phyloP scores from a whole-genome alignment of 2,797 vertebrate genomes.

The Muscicapa striata region DNA sequence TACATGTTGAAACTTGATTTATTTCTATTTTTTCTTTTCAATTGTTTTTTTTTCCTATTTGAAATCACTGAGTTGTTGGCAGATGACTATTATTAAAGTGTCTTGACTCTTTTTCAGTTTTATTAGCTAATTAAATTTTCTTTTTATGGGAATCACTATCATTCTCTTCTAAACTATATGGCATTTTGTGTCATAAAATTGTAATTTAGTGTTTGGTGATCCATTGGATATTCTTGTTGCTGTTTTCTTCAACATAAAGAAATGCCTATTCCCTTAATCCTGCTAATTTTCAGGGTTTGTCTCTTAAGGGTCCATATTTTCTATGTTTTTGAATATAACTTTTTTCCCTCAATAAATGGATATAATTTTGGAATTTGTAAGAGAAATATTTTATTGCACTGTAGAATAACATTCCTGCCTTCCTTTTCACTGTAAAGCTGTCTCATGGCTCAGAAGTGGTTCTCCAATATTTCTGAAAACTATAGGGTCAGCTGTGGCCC shows the following conservation, averaged over 20 bases:
- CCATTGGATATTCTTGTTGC: background rate
- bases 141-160: background rate
- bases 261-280: background rate
- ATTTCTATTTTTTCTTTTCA: background rate
- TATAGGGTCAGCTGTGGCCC: background rate
- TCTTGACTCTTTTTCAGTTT: background rate
- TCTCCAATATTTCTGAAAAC: background rate
- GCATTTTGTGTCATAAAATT: background rate
- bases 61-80: background rate
- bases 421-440: background rate
- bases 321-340: background rate
- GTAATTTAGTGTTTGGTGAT: background rate
- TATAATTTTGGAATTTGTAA: background rate
- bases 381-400: background rate
- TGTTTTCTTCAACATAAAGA: background rate
- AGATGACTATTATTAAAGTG: background rate
- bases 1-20: background rate
- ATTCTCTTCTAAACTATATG: background rate
- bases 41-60: background rate
- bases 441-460: background rate
- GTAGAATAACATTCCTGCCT: background rate
- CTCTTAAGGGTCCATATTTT: background rate
- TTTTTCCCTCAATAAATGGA: background rate
- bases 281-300: background rate
- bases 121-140: background rate